Evolutionary conservation across 2,797 vertebrate species (phyloP), one percentile per base, ranked within the genome.

Genomic region (Tinamus major): DNA sequence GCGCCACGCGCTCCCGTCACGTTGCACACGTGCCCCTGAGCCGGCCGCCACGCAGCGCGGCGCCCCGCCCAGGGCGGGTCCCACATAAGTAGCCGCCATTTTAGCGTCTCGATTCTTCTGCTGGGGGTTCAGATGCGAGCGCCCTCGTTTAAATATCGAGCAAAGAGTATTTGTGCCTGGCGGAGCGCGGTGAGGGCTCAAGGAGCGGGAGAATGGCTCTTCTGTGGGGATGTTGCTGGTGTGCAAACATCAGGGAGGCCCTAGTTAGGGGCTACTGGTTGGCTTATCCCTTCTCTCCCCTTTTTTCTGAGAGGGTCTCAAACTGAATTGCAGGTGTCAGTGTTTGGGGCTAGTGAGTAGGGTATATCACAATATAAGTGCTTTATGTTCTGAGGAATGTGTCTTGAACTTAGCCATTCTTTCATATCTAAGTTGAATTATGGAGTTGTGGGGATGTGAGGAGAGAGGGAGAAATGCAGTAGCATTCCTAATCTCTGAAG

Each of bases 91-190:
- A 6, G 4, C 2, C 17, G 16, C 18, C 5, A 1, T 14, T 6
- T 29, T 2, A 23, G 21, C 21, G 10, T 48, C 46, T 48, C 21
- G 46, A 23, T 11, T 48, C 46, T 48, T 48, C 44, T 21, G 10
- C 10, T 19, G 9, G 19, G 10, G 8, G 21, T 12, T 4, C 2
- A 1, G 0, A 0, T 0, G 0, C 5, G 0, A 1, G 3, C 2
- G 0, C 15, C 15, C 8, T 2, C 3, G 42, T 13, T 10, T 7
- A 48, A 42, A 3, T 2, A 21, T 1, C 0, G 42, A 2, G 35
- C 1, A 13, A 15, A 13, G 5, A 17, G 0, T 1, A 1, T 35
- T 37, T 61, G 13, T 1, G 1, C 8, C 2, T 5, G 19, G 2
- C 1, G 35, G 4, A 5, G 16, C 2, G 1, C 13, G 6, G 12